Base-by-base conservation (phyloP, 2,113 vertebrate species). In the Nyctereutes procyonoides region DNA sequence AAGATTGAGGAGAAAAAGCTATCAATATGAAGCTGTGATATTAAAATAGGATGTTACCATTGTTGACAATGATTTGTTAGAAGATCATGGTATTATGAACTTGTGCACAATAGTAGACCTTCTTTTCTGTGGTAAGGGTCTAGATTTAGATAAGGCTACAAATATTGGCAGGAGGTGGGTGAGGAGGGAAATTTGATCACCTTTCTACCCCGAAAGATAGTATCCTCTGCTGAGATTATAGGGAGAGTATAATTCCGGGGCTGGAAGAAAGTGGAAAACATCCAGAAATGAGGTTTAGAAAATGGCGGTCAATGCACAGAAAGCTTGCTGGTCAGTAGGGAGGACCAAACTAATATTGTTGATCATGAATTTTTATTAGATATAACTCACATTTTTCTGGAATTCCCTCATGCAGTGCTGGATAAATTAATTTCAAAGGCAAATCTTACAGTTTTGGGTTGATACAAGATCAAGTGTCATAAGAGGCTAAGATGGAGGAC, bases 301-400 rank as follows among this genome's bases (percentile, higher is more conserved):
- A 58, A 55, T 65, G 8, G 51, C 28, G 48, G 5, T 43, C 7
- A 62, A n/a, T 30, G 79, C 8, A 55, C 8, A 69, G 22, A 85
- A 76, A 56, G 19, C 8, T 51, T 51, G 1, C 11, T 48, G 4
- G 8, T 48, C 5, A 7, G 7, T 62, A 1, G 7, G 0, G 43
- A 71, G 7, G 4, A 35, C 43, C 12, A 87, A 62, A 16, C 2
- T 62, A 63, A 67, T 74, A 30, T 24, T 79, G n/a, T 43, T 58
- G 26, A 58, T 65, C 30, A 48, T 67, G 14, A 58, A 17, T 32
- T 51, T 63, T 80, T 85, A 48, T 48, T 86, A 38, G 16, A 58
- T 55, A 0, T 0, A 81, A 12, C 43, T 76, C 53, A 56, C 5
- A 80, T 69, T 48, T 74, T 85, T 92, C 48, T 81, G 4, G 26